A percentile compares a stretch with the other conserved stretches of the same genome.
Evolutionary conservation across 2,113 vertebrate genomes (phyloP).

Genomic region (Engraulis encrasicolus): DNA sequence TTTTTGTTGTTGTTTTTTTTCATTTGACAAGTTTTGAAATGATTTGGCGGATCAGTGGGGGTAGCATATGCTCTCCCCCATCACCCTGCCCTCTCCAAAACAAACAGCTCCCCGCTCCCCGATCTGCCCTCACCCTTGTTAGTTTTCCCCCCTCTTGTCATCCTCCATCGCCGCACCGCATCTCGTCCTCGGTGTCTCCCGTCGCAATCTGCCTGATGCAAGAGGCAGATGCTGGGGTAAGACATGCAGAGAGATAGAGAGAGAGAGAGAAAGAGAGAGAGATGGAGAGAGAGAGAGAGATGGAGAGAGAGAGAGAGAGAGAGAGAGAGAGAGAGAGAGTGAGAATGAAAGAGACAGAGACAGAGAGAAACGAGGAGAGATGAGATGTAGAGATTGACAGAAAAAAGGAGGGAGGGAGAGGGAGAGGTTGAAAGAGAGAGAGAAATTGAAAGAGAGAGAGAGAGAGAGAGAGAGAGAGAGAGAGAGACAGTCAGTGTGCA

Average conservation of each 20-base stretch:
- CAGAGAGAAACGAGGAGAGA: not conserved
- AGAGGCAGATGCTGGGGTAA: slow-evolving; percentile 26
- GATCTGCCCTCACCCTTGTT: not conserved
- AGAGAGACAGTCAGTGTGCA: not conserved
- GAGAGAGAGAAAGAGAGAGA: not conserved
- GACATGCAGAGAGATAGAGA: not conserved
- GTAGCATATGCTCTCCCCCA: not conserved
- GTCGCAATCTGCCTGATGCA: not conserved
- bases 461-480: not conserved
- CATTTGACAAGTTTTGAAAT: slow-evolving; percentile 27
- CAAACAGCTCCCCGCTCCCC: not conserved
- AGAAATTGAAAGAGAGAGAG: not conserved
- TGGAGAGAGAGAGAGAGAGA: not conserved
- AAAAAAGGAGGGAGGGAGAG: not conserved
- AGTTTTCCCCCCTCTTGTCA: not conserved
- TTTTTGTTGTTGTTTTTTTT: too few relatives aligned
- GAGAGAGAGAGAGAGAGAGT: not conserved
- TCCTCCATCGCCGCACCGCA: not conserved
- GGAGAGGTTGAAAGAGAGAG: not conserved
- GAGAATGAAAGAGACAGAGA: not conserved
- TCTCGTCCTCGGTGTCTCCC: not conserved
- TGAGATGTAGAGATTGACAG: not conserved
- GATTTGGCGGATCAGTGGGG: not conserved
- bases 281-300: not conserved
- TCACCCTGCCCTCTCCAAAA: slow-evolving; percentile 18